Evolutionary conservation across 2,113 vertebrate species (phyloP).

Genomic region (Caretta caretta): DNA sequence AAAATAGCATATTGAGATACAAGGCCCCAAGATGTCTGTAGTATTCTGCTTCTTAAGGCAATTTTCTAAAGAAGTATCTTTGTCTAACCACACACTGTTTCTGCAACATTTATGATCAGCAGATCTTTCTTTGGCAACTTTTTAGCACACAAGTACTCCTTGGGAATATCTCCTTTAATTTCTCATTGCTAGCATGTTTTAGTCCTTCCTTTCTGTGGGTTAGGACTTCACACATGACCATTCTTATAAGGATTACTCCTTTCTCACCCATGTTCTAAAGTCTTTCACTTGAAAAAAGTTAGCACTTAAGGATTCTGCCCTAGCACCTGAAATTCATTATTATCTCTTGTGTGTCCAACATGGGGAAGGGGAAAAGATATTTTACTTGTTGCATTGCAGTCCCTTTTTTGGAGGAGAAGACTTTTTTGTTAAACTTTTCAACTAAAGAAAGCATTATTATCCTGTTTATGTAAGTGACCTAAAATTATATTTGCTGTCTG

Average conservation of each 20-base stretch:
- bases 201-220: not conserved
- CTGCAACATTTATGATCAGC: not conserved
- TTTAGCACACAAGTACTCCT: not conserved
- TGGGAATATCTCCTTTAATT: not conserved
- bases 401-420: not conserved
- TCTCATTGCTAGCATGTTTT: not conserved
- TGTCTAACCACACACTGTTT: not conserved
- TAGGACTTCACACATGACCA: not conserved
- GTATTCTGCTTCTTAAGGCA: not conserved
- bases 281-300: not conserved
- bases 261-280: not conserved
- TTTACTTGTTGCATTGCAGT: not conserved
- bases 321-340: not conserved
- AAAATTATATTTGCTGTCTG: not conserved
- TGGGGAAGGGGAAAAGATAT: not conserved
- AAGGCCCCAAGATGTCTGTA: not conserved
- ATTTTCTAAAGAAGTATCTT: not conserved
- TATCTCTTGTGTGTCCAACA: not conserved
- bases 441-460: not conserved
- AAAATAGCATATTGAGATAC: not conserved
- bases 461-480: not conserved
- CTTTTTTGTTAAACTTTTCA: not conserved
- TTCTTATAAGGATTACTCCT: not conserved
- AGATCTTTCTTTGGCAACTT: not conserved
- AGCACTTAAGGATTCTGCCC: not conserved